These are phyloP conservation scores for Xenopus laevis DNA, from an alignment of 2,113 vertebrate species.

Conservation along the genomic window DNA sequence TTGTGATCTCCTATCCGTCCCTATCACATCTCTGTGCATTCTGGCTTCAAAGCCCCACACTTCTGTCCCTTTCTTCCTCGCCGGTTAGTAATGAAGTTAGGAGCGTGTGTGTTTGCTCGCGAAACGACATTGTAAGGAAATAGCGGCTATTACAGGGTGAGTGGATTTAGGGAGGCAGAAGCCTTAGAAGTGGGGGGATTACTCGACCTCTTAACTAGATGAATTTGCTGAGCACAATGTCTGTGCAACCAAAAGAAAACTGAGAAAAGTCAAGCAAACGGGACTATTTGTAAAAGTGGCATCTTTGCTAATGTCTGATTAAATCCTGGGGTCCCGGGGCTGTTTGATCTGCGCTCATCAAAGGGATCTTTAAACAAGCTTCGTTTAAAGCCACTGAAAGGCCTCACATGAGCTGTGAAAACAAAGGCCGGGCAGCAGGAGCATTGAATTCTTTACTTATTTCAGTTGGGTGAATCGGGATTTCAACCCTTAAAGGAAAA, in stretches of 20 bases:
- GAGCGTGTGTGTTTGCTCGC: slow-evolving; percentile 49
- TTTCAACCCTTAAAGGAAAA: too few species aligned
- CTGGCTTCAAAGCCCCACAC: background rate
- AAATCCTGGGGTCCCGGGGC: slow-evolving; percentile 54
- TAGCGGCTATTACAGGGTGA: slow-evolving; percentile 48
- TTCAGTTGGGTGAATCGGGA: slow-evolving; percentile 49
- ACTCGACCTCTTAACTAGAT: slow-evolving; percentile 50
- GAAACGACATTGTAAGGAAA: slow-evolving; percentile 46
- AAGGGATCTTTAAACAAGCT: slow-evolving; percentile 59
- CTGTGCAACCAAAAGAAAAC: slow-evolving; percentile 44
- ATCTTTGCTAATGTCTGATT: slow-evolving; percentile 61
- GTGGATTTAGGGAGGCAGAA: slow-evolving; percentile 49
- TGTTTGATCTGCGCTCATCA: slow-evolving; percentile 71
- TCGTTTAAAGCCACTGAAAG: slow-evolving; percentile 59
- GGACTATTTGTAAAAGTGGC: slow-evolving; percentile 56
- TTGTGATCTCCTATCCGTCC: too few species aligned
- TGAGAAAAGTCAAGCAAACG: slow-evolving; percentile 54
- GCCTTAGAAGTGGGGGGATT: slow-evolving; percentile 51
- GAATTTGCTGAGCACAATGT: slow-evolving; percentile 58
- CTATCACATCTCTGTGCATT: background rate
- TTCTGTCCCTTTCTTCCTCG: background rate
- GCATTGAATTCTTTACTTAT: slow-evolving; percentile 32
- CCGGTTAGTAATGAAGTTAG: slow-evolving; percentile 46
- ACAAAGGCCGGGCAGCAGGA: slow-evolving; percentile 53
- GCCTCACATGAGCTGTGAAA: slow-evolving; percentile 55